Evolutionary conservation across 2,797 vertebrate species (phyloP), one percentile per base, ranked within the genome.

Genomic region (Chelon labrosus): DNA sequence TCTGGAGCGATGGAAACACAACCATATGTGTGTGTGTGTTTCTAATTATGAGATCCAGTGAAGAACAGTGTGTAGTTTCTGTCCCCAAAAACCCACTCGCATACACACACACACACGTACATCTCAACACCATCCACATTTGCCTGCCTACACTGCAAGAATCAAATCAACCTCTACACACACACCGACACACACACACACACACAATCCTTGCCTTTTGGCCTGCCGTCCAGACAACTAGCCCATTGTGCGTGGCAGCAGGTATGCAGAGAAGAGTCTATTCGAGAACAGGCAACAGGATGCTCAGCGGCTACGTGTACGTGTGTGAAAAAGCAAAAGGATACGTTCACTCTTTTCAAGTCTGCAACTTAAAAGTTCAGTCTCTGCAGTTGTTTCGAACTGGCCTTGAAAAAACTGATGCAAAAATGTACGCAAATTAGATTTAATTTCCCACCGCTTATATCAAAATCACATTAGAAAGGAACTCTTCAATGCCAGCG

Each of bases 201-300:
- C 75, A 70, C 68, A 77, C 73, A 79, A 80, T 78, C 60, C 38
- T 79, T 84, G 65, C 53, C 74, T 84, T 59, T 76, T 84, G 80
- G 77, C 58, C 86, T 82, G 64, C 76, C 73, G 81, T 90, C 71
- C 74, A 77, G 80, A 93, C 89, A 92, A 93, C 75, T 65, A 69
- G 76, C 31, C 86, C 89, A 89, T 93, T 93, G 91, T 92, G 66
- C 75, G 68, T 56, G 63, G 73, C 53, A 68, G 70, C 88, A 91
- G 89, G 86, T 92, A 93, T 92, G 90, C 86, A 82, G 64, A 64
- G 77, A 87, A 75, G 77, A 87, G 69, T 58, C 70, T 46, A 56
- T 69, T 70, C 42, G 53, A 82, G 70, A 66, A 66, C 63, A 47
- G 54, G 66, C 65, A 67, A 72, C 49, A 72, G 73, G 75, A 75